Base-by-base conservation (phyloP, 2,113 vertebrate genomes). In the Acanthisitta chloris region DNA sequence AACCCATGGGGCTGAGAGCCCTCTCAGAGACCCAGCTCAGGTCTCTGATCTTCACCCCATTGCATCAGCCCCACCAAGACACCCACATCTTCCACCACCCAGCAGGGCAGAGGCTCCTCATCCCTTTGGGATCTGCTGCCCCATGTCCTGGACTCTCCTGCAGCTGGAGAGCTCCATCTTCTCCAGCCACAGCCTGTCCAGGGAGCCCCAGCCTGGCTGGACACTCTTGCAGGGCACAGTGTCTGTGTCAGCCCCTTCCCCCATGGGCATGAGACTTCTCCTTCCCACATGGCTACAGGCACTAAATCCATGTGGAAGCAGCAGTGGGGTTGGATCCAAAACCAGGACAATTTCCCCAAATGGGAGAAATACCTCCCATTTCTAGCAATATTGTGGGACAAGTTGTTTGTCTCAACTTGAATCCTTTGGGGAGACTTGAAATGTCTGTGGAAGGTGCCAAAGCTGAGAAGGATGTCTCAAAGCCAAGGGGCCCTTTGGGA, bases 261-360 rank as follows among this genome's bases (percentile, higher is more conserved):
- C 57, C 58, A 2, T 2, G 40, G 57, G 16, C 59, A 36, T 0
- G 8, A 40, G 36, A 42, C 40, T 59, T 1, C 0, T 29, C 18
- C 45, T 55, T 43, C 70, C 45, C 40, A 6, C 33, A 3, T 36
- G 1, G 69, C 72, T 33, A 21, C 77, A 67, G 57, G 49, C 23
- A 23, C 42, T 10, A 72, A 85, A 88, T 20, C 42, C 8, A 0
- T 2, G 26, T 17, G 43, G 52, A 34, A 34, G 16, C 46, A 66
- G 66, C 48, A 65, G 31, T 29, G 34, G 43, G 42, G 7, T 26
- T 77, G 55, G n/a, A 31, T 21, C 40, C 38, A 36, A 58, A 54
- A 40, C 33, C 52, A 46, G 45, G 8, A 43, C 26, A 29, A 31
- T 42, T 52, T 46, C 34, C 64, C 49, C 40, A 45, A 67, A 67